These are phyloP conservation scores for Pluvianellus socialis DNA, from an alignment of 2,113 vertebrate species.

Conservation along the genomic window DNA sequence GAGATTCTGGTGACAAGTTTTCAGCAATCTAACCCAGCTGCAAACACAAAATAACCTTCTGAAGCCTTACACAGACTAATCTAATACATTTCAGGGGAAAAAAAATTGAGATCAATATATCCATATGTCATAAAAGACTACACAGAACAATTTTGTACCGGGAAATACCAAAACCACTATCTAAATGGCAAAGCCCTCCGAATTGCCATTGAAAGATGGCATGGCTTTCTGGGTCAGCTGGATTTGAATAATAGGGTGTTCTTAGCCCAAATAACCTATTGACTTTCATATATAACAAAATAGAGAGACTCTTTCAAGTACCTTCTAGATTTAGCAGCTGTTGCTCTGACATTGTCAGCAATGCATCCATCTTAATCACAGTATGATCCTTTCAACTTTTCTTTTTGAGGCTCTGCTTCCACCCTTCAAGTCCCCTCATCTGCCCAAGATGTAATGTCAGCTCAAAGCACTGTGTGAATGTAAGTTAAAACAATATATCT, in stretches of 20 bases:
- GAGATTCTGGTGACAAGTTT: neutral
- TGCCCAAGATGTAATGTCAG: neutral
- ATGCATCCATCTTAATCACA: conserved; percentile 46
- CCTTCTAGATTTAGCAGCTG: conserved; percentile 42
- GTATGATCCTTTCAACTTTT: neutral
- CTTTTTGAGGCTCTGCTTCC: neutral
- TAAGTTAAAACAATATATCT: neutral
- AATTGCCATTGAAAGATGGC: neutral
- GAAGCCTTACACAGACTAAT: neutral
- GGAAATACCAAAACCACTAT: neutral
- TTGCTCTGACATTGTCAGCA: conserved; percentile 27
- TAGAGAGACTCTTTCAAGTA: conserved; percentile 44
- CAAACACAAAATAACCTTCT: neutral
- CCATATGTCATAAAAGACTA: neutral
- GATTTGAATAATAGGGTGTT: conserved; percentile 44
- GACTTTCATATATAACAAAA: conserved; percentile 39
- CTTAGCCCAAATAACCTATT: conserved; percentile 46
- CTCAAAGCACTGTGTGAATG: neutral
- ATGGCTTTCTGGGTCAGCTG: conserved; percentile 23
- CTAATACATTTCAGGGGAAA: neutral
- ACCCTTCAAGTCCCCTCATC: neutral
- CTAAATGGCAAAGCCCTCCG: neutral
- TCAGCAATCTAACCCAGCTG: neutral
- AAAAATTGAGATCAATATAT: neutral
- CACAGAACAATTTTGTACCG: neutral